Percentiles rank a stretch among this genome's conserved stretches.
These are phyloP conservation scores for Busseola fusca DNA, from an alignment of 2,888 invertebrate genomes.

Conservation along the genomic window DNA sequence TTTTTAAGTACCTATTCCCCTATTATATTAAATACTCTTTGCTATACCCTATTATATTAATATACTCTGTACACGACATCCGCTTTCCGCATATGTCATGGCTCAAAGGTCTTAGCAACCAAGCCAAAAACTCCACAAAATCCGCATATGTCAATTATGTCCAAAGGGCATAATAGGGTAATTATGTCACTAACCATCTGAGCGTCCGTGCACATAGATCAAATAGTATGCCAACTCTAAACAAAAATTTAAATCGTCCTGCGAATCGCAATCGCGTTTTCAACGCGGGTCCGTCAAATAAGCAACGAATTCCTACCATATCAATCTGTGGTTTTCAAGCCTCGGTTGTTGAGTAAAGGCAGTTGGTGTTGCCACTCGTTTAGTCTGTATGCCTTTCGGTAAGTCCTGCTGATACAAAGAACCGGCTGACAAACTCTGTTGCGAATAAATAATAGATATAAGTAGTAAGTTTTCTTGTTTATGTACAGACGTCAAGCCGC, in stretches of 20 bases:
- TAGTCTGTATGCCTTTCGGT: too few species aligned
- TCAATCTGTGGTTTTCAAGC: not conserved
- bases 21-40: too few species aligned
- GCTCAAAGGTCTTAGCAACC: too few species aligned
- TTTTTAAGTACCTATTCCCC: not conserved
- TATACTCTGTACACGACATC: too few species aligned
- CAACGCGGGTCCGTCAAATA: not conserved
- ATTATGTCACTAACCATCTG: too few species aligned
- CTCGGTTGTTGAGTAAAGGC: not conserved
- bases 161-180: too few species aligned
- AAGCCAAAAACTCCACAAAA: too few species aligned
- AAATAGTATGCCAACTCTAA: too few species aligned
- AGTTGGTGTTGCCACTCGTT: not conserved
- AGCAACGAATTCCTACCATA: not conserved
- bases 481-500: not conserved
- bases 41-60: too few species aligned
- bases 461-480: not conserved
- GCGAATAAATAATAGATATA: not conserved
- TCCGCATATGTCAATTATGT: too few species aligned
- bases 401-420: not conserved
- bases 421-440: not conserved
- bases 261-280: not conserved
- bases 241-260: not conserved
- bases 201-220: too few species aligned
- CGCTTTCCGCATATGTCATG: not conserved